Conservation (phyloP, 2,888 invertebrate genomes). For the Hoplodrina blanda region DNA sequence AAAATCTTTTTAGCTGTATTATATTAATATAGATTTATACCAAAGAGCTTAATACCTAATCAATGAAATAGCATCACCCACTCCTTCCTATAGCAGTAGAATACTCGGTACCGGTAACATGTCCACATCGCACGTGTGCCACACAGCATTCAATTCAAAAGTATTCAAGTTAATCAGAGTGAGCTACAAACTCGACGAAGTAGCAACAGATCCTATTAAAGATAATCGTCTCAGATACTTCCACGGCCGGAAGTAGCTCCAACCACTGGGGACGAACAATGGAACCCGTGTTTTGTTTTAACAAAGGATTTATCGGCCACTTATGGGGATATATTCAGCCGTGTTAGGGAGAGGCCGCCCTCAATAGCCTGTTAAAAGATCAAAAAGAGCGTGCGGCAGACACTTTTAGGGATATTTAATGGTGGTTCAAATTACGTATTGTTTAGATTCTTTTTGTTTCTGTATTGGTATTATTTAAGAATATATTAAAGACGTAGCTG, state of each 20-base stretch:
- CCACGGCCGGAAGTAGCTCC: conserved; percentile 42
- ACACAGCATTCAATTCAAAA: conserved; percentile 45
- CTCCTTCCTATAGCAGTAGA: not conserved
- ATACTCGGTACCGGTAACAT: not conserved
- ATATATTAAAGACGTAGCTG: not conserved
- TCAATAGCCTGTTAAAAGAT: conserved; percentile 61
- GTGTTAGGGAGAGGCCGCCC: conserved; percentile 44
- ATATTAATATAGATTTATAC: no score
- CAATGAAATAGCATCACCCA: no score
- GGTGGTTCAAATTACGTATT: conserved; percentile 29
- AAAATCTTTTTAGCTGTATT: no score
- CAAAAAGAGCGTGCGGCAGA: conserved; percentile 56
- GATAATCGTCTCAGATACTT: conserved; percentile 68
- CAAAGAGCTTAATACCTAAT: no score
- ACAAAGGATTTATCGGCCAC: conserved; percentile 67
- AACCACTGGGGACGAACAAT: conserved; percentile 54
- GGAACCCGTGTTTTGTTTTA: conserved; percentile 63
- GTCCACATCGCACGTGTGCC: not conserved
- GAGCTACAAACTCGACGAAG: conserved; percentile 58
- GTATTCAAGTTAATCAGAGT: conserved; percentile 64
- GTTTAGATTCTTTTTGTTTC: conserved; percentile 23
- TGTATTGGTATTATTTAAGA: not conserved
- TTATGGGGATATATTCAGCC: conserved; percentile 60
- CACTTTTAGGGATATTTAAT: conserved; percentile 47
- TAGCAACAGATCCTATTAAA: conserved; percentile 67